These are phyloP conservation scores for Actenoides hombroni DNA, from an alignment of 2,113 vertebrate genomes.

Conservation along the genomic window DNA sequence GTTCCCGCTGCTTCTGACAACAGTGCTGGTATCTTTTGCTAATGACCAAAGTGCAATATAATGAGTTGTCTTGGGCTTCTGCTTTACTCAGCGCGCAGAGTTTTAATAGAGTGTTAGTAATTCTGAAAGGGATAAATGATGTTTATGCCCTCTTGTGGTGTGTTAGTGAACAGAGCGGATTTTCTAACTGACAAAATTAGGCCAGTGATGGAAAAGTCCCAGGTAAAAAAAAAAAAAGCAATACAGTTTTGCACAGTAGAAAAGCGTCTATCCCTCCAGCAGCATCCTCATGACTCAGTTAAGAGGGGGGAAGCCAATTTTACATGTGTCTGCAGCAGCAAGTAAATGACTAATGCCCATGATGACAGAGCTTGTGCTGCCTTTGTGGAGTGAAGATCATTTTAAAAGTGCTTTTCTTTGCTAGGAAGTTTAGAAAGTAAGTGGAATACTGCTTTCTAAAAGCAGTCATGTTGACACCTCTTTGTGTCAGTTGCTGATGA, in stretches of 20 bases:
- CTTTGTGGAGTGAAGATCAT: not conserved
- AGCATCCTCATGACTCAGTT: constrained; percentile 15
- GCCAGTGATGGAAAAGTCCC: constrained; percentile 13
- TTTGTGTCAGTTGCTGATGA: not conserved
- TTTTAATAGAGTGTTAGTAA: not conserved
- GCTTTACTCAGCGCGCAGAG: not conserved
- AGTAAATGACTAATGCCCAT: constrained; percentile 1
- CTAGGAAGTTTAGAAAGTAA: not conserved
- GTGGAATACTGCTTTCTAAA: not conserved
- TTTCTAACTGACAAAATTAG: not conserved
- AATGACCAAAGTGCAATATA: not conserved
- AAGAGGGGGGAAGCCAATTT: not conserved
- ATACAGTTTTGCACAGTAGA: not conserved
- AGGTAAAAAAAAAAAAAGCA: not conserved
- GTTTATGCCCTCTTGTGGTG: constrained; percentile 65
- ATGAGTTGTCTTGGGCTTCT: constrained; percentile 7
- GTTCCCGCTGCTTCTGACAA: not conserved
- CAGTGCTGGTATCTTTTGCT: constrained; percentile 15
- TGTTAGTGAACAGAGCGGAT: not conserved
- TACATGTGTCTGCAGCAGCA: not conserved
- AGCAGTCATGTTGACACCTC: not conserved
- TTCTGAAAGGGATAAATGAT: constrained; percentile 31
- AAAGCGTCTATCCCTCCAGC: not conserved
- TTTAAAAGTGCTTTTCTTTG: not conserved
- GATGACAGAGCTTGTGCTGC: not conserved